Conservation (phyloP, 2,888 invertebrate genomes). For the Operophtera brumata region DNA sequence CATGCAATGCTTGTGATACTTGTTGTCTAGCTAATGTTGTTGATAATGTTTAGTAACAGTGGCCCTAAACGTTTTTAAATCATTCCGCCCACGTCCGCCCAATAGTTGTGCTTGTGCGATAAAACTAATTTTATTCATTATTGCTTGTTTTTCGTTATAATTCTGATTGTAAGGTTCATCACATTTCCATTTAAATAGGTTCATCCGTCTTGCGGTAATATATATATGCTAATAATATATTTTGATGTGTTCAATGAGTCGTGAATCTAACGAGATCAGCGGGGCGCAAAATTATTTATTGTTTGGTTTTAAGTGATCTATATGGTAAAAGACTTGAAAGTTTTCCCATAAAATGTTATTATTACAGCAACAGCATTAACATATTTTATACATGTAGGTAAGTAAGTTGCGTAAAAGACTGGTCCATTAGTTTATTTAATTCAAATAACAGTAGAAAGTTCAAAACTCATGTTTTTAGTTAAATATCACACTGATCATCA, state of each 20-base stretch:
- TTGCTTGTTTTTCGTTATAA: constrained; percentile 31
- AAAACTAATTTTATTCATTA: constrained; percentile 33
- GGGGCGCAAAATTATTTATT: constrained; percentile 20
- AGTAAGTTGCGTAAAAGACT: too few relatives aligned
- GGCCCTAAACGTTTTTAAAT: constrained; percentile 1
- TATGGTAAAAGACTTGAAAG: too few relatives aligned
- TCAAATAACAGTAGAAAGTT: not conserved
- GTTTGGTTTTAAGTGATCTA: not conserved
- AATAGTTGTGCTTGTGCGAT: constrained; percentile 19
- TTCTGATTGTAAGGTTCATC: constrained; percentile 25
- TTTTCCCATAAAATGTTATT: too few relatives aligned
- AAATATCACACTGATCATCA: constrained; percentile 7
- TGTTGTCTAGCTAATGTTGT: not conserved
- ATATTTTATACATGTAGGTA: too few relatives aligned
- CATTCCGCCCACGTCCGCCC: constrained; percentile 24
- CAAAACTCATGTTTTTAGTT: not conserved
- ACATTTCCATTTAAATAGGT: constrained; percentile 48
- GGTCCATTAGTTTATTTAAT: not conserved
- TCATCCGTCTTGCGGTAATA: constrained; percentile 20
- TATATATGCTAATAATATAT: constrained; percentile 20
- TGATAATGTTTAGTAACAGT: not conserved
- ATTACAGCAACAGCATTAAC: too few relatives aligned
- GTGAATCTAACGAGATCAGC: constrained; percentile 16
- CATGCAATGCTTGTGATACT: not conserved
- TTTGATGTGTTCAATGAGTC: constrained; percentile 18